Conservation (phyloP, 2,888 invertebrate species). For the Arctia plantaginis region DNA sequence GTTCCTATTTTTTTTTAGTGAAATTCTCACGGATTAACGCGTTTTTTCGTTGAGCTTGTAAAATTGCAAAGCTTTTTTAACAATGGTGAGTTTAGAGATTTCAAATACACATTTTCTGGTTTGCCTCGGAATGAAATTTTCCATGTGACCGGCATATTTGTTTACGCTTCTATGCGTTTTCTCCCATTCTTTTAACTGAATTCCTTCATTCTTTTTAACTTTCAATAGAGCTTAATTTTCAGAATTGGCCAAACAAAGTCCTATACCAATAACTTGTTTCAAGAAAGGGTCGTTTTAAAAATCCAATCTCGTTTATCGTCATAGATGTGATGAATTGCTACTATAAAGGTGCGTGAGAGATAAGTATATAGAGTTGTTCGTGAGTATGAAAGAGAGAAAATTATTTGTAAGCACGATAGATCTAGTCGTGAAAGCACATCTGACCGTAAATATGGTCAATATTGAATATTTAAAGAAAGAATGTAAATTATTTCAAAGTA, state of each 20-base stretch:
- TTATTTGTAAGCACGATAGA: conserved; percentile 60
- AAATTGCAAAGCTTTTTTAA: not conserved
- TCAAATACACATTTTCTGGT: conserved; percentile 27
- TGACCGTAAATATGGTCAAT: conserved; percentile 52
- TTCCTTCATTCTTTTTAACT: conserved; percentile 17
- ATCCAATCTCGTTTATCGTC: conserved; percentile 20
- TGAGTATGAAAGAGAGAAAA: conserved; percentile 47
- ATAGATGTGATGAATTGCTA: conserved; percentile 28
- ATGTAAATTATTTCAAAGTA: conserved; percentile 52
- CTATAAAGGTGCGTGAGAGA: conserved; percentile 19
- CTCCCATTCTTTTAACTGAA: conserved; percentile 23
- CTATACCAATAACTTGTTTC: conserved; percentile 16
- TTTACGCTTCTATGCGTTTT: conserved; percentile 19
- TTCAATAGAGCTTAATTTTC: conserved; percentile 11
- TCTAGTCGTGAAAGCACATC: conserved; percentile 64
- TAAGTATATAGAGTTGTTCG: conserved; percentile 33
- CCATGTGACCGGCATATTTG: conserved; percentile 31
- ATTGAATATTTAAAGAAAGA: conserved; percentile 52
- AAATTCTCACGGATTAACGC: not conserved
- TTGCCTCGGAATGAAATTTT: conserved; percentile 29
- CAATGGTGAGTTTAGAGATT: conserved; percentile 18
- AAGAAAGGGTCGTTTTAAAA: conserved; percentile 19
- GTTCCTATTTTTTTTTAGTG: not conserved
- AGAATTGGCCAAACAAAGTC: conserved; percentile 20
- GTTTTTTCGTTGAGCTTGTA: not conserved